Evolutionary conservation across 2,113 vertebrate species (phyloP), one percentile per base, ranked within the genome.

Genomic region (Cariama cristata): DNA sequence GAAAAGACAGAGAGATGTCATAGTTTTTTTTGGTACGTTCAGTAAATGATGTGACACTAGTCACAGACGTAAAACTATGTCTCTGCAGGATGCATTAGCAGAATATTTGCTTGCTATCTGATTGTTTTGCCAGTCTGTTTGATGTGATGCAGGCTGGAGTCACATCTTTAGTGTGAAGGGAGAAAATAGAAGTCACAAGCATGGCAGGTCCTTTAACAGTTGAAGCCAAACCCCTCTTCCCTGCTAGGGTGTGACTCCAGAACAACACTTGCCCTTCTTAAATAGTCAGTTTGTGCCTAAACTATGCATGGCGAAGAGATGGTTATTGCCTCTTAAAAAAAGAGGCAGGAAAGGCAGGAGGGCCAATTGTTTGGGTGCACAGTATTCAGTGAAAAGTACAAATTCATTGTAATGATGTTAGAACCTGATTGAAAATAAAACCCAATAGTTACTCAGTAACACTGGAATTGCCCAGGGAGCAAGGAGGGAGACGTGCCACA

Each of bases 321-420:
- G 13, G 15, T 23, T 76, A 8, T 60, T 79, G 6, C 4, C 3
- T 86, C 68, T n/a, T 89, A n/a, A n/a, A n/a, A n/a, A n/a, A n/a
- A n/a, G 8, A 88, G 30, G 7, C 13, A 56, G 12, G n/a, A 8
- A 59, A 55, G 12, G 9, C 11, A 45, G 27, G 17, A 45, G 8
- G 3, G 13, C 1, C 4, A 28, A 2, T 20, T 0, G 0, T 45
- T 28, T 33, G 35, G 55, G 21, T 19, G 12, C 33, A 49, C 5
- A 47, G 7, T 22, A 38, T 14, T 28, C 40, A 76, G 17, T 47
- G n/a, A 53, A 62, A 90, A 79, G 16, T 49, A 23, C n/a, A 30
- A 58, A 69, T 68, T 50, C 5, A 44, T 64, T 71, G 7, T 15
- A 84, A 50, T 27, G 14, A n/a, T 1, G 1, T 7, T 21, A 73